Base-by-base conservation (phyloP, 2,797 vertebrate genomes). In the Alectoris magna region DNA sequence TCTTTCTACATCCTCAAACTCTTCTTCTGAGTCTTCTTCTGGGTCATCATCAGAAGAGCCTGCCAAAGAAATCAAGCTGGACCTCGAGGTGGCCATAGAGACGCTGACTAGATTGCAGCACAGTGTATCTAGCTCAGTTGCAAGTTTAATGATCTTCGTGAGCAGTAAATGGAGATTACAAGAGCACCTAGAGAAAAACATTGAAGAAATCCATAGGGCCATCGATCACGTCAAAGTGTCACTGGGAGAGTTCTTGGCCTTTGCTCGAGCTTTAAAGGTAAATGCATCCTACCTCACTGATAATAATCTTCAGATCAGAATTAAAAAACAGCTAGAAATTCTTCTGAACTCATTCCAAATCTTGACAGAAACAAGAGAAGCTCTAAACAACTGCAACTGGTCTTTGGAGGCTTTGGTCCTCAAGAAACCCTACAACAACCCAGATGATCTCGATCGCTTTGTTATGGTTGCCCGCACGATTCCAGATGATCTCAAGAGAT, bases 381-480 rank as follows among this genome's bases (percentile, higher is more conserved):
- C 76, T 70, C 96, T 99, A 60, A 98, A 98, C 39, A 91, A 56
- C 56, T 97, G 97, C 16, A 95, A 94, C 4, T 99, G 99, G 99
- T 95, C 98, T 11, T 97, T 99, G 3, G 97, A 98, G 12, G 81
- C 91, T 27, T 97, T 99, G 36, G 98, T 98, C 67, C 98, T 98
- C 38, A 98, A 98, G 93, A 96, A 96, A 8, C 95, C 95, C 44
- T 98, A 98, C 71, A 97, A 51, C 56, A 97, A 79, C 29, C 98
- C 98, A 7, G 99, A 99, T 14, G 98, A 99, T 63, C 98, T 99
- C 11, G 99, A 99, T 75, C 98, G 98, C 56, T 99, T 99, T 29
- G 98, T 99, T 27, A 98, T 98, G 98, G 98, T 99, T 80, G 98
- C 99, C 0, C 98, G 99, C 63, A 98, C 98, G 0, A 90, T 99